Evolutionary conservation across 2,888 invertebrate genomes (phyloP).

Genomic region (Amphipyra tragopoginis): DNA sequence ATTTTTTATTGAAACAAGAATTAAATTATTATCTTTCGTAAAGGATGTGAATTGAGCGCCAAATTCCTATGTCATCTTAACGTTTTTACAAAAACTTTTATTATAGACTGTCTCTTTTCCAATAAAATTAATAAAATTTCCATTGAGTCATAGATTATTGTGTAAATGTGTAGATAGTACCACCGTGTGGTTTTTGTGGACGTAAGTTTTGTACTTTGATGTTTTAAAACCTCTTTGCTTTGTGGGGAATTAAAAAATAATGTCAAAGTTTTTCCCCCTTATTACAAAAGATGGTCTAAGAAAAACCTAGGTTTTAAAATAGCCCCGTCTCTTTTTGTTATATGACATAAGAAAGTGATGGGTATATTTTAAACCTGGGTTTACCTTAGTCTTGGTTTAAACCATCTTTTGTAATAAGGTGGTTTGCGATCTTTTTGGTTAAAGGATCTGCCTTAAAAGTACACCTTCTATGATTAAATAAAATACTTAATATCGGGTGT

Average conservation of each 20-base stretch:
- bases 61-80: slow-evolving; percentile 49
- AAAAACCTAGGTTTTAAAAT: too few species aligned
- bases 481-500: too few species aligned
- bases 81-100: slow-evolving; percentile 54
- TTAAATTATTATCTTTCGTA: background rate
- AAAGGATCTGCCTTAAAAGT: too few species aligned
- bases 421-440: too few species aligned
- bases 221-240: slow-evolving; percentile 27
- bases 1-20: background rate
- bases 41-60: slow-evolving; percentile 29
- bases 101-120: slow-evolving; percentile 56
- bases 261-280: background rate
- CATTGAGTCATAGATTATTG: slow-evolving; percentile 48
- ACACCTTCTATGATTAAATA: too few species aligned
- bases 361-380: too few species aligned
- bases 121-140: slow-evolving; percentile 57
- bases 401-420: too few species aligned
- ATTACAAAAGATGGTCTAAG: too few species aligned
- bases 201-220: slow-evolving; percentile 56
- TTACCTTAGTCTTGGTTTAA: too few species aligned
- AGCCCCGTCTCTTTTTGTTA: too few species aligned
- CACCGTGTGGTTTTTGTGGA: slow-evolving; percentile 53
- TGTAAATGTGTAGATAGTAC: slow-evolving; percentile 45
- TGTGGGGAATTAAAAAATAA: slow-evolving; percentile 24
- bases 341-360: too few species aligned